phyloP scores from a whole-genome alignment of 2,888 invertebrate genomes.

The Volucella zonaria region DNA sequence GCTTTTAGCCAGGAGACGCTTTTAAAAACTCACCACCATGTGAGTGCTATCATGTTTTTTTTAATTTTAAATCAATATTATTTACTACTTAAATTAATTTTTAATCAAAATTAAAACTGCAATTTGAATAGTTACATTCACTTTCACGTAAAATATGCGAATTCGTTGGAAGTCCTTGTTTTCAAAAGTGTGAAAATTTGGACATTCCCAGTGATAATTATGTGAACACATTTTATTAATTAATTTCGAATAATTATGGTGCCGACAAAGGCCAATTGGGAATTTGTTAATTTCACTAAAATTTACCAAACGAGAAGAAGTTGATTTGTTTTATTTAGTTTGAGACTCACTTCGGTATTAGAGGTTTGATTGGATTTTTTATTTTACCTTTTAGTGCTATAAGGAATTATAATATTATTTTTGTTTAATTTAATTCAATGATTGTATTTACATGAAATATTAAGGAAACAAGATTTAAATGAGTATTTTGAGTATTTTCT shows the following conservation, averaged over 20 bases:
- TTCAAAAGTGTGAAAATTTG: conserved; percentile 21
- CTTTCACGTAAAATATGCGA: conserved; percentile 36
- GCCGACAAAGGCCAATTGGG: conserved; percentile 30
- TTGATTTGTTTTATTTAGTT: conserved; percentile 23
- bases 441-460: no score
- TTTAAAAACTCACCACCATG: background rate
- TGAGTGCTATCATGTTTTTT: background rate
- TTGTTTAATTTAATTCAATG: no score
- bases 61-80: background rate
- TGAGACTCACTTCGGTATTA: background rate
- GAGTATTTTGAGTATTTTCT: no score
- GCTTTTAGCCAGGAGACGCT: background rate
- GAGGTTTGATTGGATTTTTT: no score
- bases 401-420: no score
- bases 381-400: no score
- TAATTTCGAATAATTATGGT: conserved; percentile 3
- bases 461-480: no score
- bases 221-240: conserved; percentile 12
- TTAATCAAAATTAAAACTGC: background rate
- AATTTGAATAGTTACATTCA: conserved; percentile 7
- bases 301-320: background rate
- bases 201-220: conserved; percentile 1
- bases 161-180: background rate
- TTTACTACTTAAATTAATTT: conserved; percentile 7
- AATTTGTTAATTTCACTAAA: background rate